Evolutionary conservation across 2,113 vertebrate species (phyloP), one percentile per base, ranked within the genome.

Genomic region (Oryzias melastigma): DNA sequence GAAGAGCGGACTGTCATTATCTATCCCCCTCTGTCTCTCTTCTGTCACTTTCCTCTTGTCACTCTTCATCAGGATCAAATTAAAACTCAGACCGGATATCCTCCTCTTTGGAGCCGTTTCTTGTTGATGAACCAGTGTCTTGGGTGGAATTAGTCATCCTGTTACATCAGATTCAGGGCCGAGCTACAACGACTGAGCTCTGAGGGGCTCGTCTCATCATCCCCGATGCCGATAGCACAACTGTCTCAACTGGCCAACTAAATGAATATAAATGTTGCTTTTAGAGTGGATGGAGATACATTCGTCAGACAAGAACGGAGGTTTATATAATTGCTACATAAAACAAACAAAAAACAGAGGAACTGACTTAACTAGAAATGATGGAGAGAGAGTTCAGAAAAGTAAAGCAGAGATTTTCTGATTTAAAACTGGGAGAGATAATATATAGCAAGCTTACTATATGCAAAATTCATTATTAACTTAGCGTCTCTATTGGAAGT

Each of bases 101-200:
- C 79, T 83, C 67, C 80, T 88, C 82, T 82, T 83, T 66, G 71
- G 72, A 78, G 62, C 83, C 73, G 79, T 83, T 80, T 85, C 77
- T 73, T 79, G 77, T 85, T 84, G 81, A 89, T 57, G 63, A 88
- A 80, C 67, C 84, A 83, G 58, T 87, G 85, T 88, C 84, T 87
- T 81, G 83, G 84, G 85, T 90, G 78, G 67, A 83, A 88, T 91
- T 89, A 89, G 88, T 88, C 86, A 83, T 87, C 85, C 77, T 71
- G 82, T 89, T 89, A 83, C 85, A 91, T 90, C 86, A 91, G 81
- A 86, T 84, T 83, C 71, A 75, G 86, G 75, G 81, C 73, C 75
- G 73, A 78, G 73, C 68, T 73, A 76, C 91, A 90, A 91, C 89
- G 89, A 89, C 75, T 82, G 55, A 76, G 78, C 83, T 83, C 67